A percentile compares a stretch with the other conserved stretches of the same genome.
Conservation (phyloP, 2,113 vertebrate genomes). For the Meriones unguiculatus region DNA sequence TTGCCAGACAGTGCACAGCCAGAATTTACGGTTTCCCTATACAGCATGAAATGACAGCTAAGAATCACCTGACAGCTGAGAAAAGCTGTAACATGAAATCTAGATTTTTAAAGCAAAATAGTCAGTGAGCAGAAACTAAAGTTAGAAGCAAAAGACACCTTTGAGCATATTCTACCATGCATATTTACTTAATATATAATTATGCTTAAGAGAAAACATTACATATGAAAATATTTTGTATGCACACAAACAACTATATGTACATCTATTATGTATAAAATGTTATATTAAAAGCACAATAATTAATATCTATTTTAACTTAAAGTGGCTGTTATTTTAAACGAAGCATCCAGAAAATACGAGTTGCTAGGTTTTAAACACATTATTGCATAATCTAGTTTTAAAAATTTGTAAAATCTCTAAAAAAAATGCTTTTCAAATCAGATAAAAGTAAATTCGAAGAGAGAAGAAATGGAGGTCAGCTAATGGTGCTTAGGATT, state of each 20-base stretch:
- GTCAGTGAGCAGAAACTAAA: not conserved
- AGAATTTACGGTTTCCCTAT: not conserved
- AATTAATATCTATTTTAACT: not conserved
- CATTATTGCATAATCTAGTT: not conserved
- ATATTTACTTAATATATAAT: not conserved
- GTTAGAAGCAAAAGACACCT: not conserved
- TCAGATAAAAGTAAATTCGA: not conserved
- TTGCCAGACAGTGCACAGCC: not conserved
- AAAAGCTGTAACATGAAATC: not conserved
- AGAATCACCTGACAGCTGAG: not conserved
- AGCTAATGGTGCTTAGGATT: not conserved
- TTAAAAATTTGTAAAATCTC: not conserved
- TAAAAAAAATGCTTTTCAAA: not conserved
- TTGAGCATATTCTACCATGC: not conserved
- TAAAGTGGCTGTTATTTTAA: not conserved
- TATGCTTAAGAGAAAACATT: not conserved
- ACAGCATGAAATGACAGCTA: not conserved
- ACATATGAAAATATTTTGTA: not conserved
- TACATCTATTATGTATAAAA: not conserved
- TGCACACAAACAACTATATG: not conserved
- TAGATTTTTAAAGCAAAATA: conserved; percentile 22
- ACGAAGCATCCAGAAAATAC: not conserved
- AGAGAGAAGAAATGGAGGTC: not conserved
- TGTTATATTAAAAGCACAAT: not conserved
- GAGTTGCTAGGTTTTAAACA: conserved; percentile 44